Percentiles rank a stretch among this genome's conserved stretches.
Conservation (phyloP, 53 echinoderm and acorn worm species). For the Astropecten irregularis region DNA sequence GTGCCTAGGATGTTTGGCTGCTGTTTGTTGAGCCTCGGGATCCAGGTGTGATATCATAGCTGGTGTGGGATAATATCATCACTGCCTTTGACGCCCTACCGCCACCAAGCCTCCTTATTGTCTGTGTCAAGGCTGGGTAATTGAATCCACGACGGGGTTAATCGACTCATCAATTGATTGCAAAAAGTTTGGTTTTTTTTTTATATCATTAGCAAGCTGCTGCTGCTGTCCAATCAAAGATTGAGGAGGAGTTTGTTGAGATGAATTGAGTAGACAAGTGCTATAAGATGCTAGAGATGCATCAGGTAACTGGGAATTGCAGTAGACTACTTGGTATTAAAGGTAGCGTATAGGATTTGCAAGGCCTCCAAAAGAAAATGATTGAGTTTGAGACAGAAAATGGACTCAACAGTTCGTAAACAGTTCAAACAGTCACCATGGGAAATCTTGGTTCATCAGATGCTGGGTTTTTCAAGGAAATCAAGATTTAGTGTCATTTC, state of each 20-base stretch:
- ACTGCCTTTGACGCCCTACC: conserved; percentile 40
- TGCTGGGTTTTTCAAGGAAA: too few species aligned
- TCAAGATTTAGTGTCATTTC: too few species aligned
- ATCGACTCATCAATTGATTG: conserved; percentile 59
- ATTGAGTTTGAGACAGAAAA: too few species aligned
- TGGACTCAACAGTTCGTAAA: too few species aligned
- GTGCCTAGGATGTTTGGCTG: too few species aligned
- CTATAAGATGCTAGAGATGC: too few species aligned
- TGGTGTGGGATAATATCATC: conserved; percentile 38
- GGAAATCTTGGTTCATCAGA: too few species aligned
- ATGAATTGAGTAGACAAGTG: not conserved
- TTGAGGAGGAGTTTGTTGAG: conserved; percentile 23
- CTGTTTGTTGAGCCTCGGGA: not conserved
- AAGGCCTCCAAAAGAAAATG: too few species aligned
- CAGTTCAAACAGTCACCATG: too few species aligned
- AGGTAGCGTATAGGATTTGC: too few species aligned
- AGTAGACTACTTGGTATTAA: too few species aligned
- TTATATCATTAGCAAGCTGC: not conserved
- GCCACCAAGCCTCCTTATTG: conserved; percentile 21
- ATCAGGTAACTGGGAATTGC: too few species aligned
- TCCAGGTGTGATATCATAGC: conserved; percentile 51
- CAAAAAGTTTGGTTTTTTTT: conserved; percentile 52
- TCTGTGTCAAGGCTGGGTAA: conserved; percentile 45
- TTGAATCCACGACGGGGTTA: conserved; percentile 46
- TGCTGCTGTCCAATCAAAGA: conserved; percentile 21